These are phyloP conservation scores for Clarias fuscus DNA, from an alignment of 2,797 vertebrate species.

Conservation along the genomic window DNA sequence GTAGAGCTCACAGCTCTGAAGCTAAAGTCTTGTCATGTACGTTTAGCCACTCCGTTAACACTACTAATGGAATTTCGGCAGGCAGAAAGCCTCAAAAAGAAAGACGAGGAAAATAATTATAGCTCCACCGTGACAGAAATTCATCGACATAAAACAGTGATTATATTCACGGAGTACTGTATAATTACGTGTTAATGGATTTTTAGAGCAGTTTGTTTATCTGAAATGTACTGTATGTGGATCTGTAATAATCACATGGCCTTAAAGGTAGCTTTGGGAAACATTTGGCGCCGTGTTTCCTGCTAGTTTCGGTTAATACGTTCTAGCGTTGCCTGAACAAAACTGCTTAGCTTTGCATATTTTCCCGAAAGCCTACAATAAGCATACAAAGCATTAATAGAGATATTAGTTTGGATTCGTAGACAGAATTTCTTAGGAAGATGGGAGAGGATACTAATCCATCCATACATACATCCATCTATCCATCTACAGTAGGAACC, in stretches of 20 bases:
- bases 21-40: neutral
- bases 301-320: neutral
- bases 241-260: neutral
- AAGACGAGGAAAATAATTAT: slow-evolving; percentile 25
- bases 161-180: slow-evolving; percentile 54
- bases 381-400: neutral
- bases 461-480: too few relatives aligned
- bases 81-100: neutral
- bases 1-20: neutral
- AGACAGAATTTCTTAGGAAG: neutral
- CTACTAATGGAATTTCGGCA: neutral
- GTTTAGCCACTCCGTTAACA: slow-evolving; percentile 7
- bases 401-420: neutral
- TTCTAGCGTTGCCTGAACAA: neutral
- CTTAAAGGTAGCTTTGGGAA: neutral
- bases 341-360: neutral
- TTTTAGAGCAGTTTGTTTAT: neutral
- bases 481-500: too few relatives aligned
- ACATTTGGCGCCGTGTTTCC: neutral
- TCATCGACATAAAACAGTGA: slow-evolving; percentile 57
- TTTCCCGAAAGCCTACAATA: neutral
- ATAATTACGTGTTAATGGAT: slow-evolving; percentile 2
- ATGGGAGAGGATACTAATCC: neutral
- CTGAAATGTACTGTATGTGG: neutral
- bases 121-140: slow-evolving; percentile 39